phyloP scores from a whole-genome alignment of 2,797 vertebrate genomes.

The Sebastiscus tertius region DNA sequence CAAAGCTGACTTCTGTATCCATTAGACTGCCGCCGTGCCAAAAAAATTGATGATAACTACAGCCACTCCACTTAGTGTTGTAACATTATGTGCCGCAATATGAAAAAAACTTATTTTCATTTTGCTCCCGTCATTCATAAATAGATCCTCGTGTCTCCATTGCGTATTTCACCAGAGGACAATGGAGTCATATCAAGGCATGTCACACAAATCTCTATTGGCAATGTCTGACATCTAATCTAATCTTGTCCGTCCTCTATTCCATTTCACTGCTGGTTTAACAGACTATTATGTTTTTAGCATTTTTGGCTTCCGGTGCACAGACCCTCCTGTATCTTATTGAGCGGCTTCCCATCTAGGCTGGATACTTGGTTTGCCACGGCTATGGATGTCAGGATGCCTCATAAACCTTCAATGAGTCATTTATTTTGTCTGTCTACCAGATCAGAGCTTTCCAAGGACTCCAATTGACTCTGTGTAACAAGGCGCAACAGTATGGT shows the following conservation, averaged over 20 bases:
- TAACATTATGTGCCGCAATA: slow-evolving; percentile 27
- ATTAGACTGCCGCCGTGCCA: slow-evolving; percentile 25
- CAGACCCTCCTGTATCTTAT: slow-evolving; percentile 43
- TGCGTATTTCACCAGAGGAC: slow-evolving; percentile 64
- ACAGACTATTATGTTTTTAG: slow-evolving; percentile 73
- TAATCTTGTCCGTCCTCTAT: slow-evolving; percentile 61
- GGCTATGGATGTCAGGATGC: slow-evolving; percentile 42
- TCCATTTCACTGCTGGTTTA: slow-evolving; percentile 74
- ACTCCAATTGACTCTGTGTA: not conserved
- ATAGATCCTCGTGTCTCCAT: slow-evolving; percentile 35
- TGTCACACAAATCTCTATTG: slow-evolving; percentile 69
- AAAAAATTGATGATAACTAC: slow-evolving; percentile 36
- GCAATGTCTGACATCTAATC: slow-evolving; percentile 68
- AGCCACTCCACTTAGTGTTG: slow-evolving; percentile 32
- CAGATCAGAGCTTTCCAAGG: slow-evolving; percentile 42
- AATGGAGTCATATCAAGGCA: slow-evolving; percentile 60
- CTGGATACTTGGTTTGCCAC: slow-evolving; percentile 48
- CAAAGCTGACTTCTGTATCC: slow-evolving; percentile 16
- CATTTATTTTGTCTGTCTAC: slow-evolving; percentile 47
- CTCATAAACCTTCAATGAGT: slow-evolving; percentile 64
- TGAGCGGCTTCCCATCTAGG: slow-evolving; percentile 49
- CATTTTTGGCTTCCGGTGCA: slow-evolving; percentile 49
- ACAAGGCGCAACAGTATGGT: slow-evolving; percentile 12
- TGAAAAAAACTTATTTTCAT: slow-evolving; percentile 38
- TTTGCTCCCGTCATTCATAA: slow-evolving; percentile 44